Evolutionary conservation across 2,888 invertebrate species (phyloP), one percentile per base, ranked within the genome.

Genomic region (Azorinus chamasolen): DNA sequence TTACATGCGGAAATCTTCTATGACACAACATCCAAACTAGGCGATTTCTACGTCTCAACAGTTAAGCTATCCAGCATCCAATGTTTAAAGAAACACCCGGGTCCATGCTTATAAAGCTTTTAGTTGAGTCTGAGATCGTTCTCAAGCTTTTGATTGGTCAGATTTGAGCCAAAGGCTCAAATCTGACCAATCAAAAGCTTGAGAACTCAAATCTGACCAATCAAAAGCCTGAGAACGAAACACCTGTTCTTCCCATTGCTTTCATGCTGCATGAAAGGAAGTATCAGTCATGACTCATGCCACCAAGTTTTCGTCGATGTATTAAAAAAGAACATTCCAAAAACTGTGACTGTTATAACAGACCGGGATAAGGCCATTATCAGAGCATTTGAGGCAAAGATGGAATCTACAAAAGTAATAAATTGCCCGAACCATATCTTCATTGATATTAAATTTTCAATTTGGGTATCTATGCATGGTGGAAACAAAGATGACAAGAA

Each of bases 351-450:
- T 25, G 22, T 76, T 24, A 46, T 83, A 43, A 58, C 76, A 18
- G 76, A 76, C 39, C 41, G 76, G 16, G 66, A 76, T 50, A 41
- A 18, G 20, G 71, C 62, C 0, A 75, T 75, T 2, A 70, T 75
- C 0, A 53, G 58, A 16, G 75, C 68, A 1, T 70, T 75, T 39
- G 27, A 76, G 58, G 14, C n/a, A 0, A 5, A n/a, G 20, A 41
- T 76, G 25, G 39, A 16, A 43, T 57, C 64, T 50, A 12, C 54
- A 12, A 22, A 8, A n/a, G 55, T 71, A 6, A 18, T 71, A 2
- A 41, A 54, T 20, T 71, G 76, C 27, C 70, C 70, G 76, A 76
- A 76, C 39, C 76, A 76, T 20, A 65, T 70, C 50, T 61, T 76
- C 16, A 61, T 24, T 20, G 70, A 76, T 39, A 22, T 76, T 14